These are phyloP conservation scores for Agraylea sexmaculata DNA, from an alignment of 1,140 invertebrate genomes.

Conservation along the genomic window DNA sequence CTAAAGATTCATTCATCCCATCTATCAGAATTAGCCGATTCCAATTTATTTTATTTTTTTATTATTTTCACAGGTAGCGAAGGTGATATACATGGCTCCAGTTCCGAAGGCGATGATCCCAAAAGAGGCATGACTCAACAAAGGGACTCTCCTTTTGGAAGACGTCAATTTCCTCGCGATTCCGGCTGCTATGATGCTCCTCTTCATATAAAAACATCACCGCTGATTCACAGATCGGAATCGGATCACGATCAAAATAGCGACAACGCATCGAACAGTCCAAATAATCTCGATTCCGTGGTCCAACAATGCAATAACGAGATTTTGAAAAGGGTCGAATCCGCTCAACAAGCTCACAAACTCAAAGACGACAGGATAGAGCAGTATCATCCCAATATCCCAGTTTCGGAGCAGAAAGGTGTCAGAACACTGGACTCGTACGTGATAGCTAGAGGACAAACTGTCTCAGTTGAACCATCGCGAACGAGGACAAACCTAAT, in stretches of 20 bases:
- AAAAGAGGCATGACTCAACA: slow-evolving; percentile 30
- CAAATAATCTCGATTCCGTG: slow-evolving; percentile 40
- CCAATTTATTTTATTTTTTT: too few species aligned
- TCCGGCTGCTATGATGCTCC: slow-evolving; percentile 67
- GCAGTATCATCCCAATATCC: slow-evolving; percentile 38
- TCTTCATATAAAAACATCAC: slow-evolving; percentile 40
- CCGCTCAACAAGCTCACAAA: slow-evolving; percentile 27
- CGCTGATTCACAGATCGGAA: slow-evolving; percentile 39
- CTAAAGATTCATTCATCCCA: too few species aligned
- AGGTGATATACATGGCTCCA: slow-evolving; percentile 55
- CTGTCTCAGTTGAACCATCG: slow-evolving; percentile 31
- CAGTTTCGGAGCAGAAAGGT: slow-evolving; percentile 23
- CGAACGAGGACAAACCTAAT: slow-evolving; percentile 17
- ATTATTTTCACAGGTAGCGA: slow-evolving; percentile 49
- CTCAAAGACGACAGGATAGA: slow-evolving; percentile 28
- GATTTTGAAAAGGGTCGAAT: slow-evolving; percentile 42
- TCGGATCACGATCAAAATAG: slow-evolving; percentile 35
- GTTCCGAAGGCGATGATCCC: slow-evolving; percentile 59
- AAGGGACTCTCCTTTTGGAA: slow-evolving; percentile 52
- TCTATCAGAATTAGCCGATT: too few species aligned
- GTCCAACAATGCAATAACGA: slow-evolving; percentile 46
- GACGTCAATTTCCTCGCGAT: slow-evolving; percentile 64
- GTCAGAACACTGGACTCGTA: slow-evolving; percentile 33
- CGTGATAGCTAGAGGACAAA: slow-evolving; percentile 34
- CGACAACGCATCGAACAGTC: slow-evolving; percentile 28